Evolutionary conservation across 2,888 invertebrate genomes (phyloP), one percentile per base, ranked within the genome.

Genomic region (Cosmopolites sordidus): DNA sequence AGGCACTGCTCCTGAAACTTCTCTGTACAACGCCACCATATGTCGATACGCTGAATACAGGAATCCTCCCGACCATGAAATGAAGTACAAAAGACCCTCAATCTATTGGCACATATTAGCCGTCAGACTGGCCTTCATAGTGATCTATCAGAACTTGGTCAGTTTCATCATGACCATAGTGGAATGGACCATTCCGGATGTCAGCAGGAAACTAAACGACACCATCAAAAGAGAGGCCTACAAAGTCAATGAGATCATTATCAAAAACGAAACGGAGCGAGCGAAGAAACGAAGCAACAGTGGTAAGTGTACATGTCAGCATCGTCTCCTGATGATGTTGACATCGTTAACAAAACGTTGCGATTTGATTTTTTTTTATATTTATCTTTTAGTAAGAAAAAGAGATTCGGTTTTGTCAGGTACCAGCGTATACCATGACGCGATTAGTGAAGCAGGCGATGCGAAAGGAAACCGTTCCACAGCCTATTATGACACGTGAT

Each of bases 81-180:
- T 72, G 4, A 76, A 76, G 43, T 85, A 85, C 64, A 80, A 83
- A 62, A 72, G 83, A 43, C 84, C 86, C 1, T 72, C 80, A 51
- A 78, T 83, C 45, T 88, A 84, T 71, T 90, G 88, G 88, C 83
- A 84, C 65, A 79, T 89, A 43, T 71, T 88, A 57, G 85, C 85
- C 4, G 84, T 84, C 66, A 75, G 87, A 54, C 73, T 90, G 47
- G 84, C 84, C 1, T 90, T 90, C 70, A 81, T 90, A 33, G 83
- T 89, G 2, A 77, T 87, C 1, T 89, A 87, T 74, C 87, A 90
- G 83, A 90, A 91, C 72, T 72, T 89, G 11, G 87, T 91, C 27
- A 80, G 84, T 38, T 74, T 87, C 51, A 74, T 87, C 44, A 86
- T 88, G 59, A 83, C 84, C 62, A 71, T 82, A 6, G 80, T 90